phyloP scores from a whole-genome alignment of 1,140 invertebrate species.

The Hesperophylax magnus region DNA sequence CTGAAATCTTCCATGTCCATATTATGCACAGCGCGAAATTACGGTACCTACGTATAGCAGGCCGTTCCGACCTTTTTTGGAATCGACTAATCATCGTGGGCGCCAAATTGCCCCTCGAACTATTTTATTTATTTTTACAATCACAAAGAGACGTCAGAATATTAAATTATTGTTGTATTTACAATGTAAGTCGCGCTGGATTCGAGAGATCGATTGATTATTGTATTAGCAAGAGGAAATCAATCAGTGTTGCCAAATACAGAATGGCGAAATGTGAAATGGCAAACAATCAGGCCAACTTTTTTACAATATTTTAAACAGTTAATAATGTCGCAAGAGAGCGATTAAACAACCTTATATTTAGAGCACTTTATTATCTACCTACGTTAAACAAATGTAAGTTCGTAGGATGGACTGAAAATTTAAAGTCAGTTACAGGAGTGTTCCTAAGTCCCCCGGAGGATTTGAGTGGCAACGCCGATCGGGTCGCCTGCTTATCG shows the following conservation, averaged over 20 bases:
- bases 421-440: background rate
- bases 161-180: background rate
- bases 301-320: background rate
- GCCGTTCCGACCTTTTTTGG: conserved; percentile 7
- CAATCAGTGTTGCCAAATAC: conserved; percentile 9
- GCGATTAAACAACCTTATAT: background rate
- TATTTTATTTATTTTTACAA: background rate
- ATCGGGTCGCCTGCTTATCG: background rate
- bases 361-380: too few relatives aligned
- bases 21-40: background rate
- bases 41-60: background rate
- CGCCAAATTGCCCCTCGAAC: background rate
- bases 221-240: conserved; percentile 16
- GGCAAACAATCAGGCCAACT: conserved; percentile 1
- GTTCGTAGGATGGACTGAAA: too few relatives aligned
- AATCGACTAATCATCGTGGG: conserved; percentile 14
- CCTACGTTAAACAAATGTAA: too few relatives aligned
- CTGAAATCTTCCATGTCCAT: conserved; percentile 20
- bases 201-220: background rate
- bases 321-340: background rate
- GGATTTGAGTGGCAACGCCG: background rate
- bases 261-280: conserved; percentile 13
- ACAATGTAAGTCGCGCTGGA: background rate
- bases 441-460: background rate
- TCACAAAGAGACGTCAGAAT: background rate